phyloP scores from a whole-genome alignment of 2,888 invertebrate species.

The Lacanobia wlatinum region DNA sequence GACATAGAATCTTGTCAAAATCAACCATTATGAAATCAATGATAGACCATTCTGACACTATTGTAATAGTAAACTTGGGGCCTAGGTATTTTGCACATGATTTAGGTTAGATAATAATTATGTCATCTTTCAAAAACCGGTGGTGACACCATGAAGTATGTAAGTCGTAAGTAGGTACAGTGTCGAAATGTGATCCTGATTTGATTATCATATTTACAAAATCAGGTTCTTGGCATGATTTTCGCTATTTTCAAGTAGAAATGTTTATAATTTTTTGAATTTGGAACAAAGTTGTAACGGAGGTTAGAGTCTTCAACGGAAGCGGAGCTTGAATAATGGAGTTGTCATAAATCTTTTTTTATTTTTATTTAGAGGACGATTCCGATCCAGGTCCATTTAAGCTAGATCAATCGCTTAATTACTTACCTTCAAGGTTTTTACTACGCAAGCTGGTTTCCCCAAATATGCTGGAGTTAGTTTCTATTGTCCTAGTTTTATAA shows the following conservation, averaged over 20 bases:
- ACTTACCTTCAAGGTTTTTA: too few species aligned
- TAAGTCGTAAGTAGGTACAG: constrained; percentile 12
- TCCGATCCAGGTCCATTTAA: background rate
- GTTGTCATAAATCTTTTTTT: background rate
- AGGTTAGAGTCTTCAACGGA: background rate
- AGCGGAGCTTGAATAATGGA: background rate
- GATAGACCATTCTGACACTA: too few species aligned
- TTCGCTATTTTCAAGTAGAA: constrained; percentile 51
- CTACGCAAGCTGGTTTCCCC: background rate
- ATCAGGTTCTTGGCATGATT: constrained; percentile 35
- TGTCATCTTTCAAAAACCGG: constrained; percentile 30
- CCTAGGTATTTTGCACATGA: background rate
- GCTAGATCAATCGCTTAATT: background rate
- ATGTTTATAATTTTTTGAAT: background rate
- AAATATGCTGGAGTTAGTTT: background rate
- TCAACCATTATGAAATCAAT: too few species aligned
- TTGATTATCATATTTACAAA: constrained; percentile 56
- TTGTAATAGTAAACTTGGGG: too few species aligned
- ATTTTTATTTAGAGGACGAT: too few species aligned
- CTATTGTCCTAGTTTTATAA: background rate
- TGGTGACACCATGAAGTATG: constrained; percentile 39
- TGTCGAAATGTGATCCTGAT: constrained; percentile 32
- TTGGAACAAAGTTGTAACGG: constrained; percentile 32
- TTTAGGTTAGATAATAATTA: background rate
- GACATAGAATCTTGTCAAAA: too few species aligned